Evolutionary conservation across 2,797 vertebrate species (phyloP), one percentile per base, ranked within the genome.

Genomic region (Clarias laeviceps): DNA sequence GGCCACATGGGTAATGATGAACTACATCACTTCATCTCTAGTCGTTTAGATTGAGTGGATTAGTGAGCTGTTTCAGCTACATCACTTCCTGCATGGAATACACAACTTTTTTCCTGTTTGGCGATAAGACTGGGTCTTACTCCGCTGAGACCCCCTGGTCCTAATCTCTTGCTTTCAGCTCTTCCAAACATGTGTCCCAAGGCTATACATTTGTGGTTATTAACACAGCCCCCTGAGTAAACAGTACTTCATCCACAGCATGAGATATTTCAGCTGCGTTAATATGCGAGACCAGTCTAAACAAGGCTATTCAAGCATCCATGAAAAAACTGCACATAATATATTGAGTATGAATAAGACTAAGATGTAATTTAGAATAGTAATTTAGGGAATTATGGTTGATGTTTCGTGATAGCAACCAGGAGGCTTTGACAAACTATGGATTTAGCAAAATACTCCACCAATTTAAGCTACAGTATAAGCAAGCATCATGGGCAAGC

Each of bases 81-180:
- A 87, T 88, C 88, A 88, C 79, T 87, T 88, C 89, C 86, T 88
- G 82, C 14, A 29, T 77, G 79, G 68, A 68, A 87, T 78, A 82
- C 62, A 80, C 78, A 81, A 80, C 82, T 85, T 77, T 37, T 88
- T 88, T 88, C 88, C 82, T 86, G 83, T 82, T 85, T 82, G 74
- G 6, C 7, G 87, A 88, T 87, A 86, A 77, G 80, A 61, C 45
- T 50, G 56, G 73, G 85, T 84, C 78, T 62, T 72, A 84, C 54
- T 14, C 50, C 73, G 74, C 29, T 29, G 37, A 66, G n/a, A 56
- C 32, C 62, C 74, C 54, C 17, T 22, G 18, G 57, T 59, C 34
- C 20, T 85, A 70, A 85, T 80, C 84, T 70, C 34, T 50, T 80
- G 56, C 84, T 85, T 66, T 66, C 15, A 84, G 66, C 85, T 84